Evolutionary conservation across 2,888 invertebrate species (phyloP).

Genomic region (Ceraclea dissimilis): DNA sequence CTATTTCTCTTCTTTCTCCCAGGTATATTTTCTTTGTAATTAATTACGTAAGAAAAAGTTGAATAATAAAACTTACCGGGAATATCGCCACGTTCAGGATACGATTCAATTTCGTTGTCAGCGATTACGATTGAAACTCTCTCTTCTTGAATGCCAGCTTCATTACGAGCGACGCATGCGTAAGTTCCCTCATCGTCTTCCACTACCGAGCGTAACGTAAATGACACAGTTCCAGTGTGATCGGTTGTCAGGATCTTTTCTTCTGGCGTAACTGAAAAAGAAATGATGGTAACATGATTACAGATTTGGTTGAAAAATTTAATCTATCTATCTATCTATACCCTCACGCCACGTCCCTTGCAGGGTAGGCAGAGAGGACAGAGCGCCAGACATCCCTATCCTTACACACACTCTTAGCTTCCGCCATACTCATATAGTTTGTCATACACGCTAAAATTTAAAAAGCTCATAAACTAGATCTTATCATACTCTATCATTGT

Average conservation of each 20-base stretch:
- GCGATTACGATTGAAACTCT: constrained; percentile 54
- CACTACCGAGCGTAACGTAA: constrained; percentile 32
- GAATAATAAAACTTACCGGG: constrained; percentile 30
- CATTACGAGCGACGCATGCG: constrained; percentile 59
- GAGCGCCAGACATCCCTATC: too few relatives aligned
- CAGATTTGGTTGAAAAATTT: too few relatives aligned
- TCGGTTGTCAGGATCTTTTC: constrained; percentile 32
- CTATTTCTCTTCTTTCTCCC: too few relatives aligned
- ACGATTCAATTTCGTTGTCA: constrained; percentile 31
- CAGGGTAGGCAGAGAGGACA: too few relatives aligned
- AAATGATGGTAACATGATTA: not conserved
- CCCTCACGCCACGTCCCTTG: too few relatives aligned
- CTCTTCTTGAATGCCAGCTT: constrained; percentile 57
- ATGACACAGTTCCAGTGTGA: constrained; percentile 34
- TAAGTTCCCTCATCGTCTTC: constrained; percentile 62
- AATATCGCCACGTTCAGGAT: constrained; percentile 37
- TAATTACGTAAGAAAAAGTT: too few relatives aligned
- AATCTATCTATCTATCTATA: not conserved
- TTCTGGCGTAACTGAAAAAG: constrained; percentile 18
- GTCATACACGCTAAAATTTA: not conserved
- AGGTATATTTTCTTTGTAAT: too few relatives aligned
- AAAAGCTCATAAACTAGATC: too few relatives aligned
- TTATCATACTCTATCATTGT: too few relatives aligned
- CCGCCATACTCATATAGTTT: too few relatives aligned
- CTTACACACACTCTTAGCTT: too few relatives aligned